A percentile compares a stretch with the other conserved stretches of the same genome.
phyloP scores from a whole-genome alignment of 2,797 vertebrate genomes.

The Alexandromys oeconomus region DNA sequence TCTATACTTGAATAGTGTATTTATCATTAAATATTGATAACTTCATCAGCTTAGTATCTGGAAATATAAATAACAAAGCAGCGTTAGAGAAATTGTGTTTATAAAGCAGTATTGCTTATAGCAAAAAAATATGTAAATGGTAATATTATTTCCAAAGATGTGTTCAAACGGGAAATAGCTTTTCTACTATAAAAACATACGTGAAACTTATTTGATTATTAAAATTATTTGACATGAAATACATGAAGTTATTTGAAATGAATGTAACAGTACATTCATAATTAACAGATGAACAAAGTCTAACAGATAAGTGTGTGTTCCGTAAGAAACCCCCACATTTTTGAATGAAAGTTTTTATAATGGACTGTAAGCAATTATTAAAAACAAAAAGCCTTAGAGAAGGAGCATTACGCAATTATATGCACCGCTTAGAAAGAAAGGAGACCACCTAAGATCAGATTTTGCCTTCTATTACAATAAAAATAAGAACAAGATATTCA shows the following conservation, averaged over 20 bases:
- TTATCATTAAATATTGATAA: constrained; percentile 56
- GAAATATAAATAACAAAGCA: constrained; percentile 42
- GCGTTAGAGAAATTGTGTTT: constrained; percentile 37
- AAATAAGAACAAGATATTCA: constrained; percentile 11
- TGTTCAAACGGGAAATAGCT: constrained; percentile 2
- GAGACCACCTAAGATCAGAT: background rate
- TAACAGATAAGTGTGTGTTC: background rate
- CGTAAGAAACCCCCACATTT: background rate
- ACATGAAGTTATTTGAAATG: constrained; percentile 16
- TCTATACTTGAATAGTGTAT: background rate
- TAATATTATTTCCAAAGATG: constrained; percentile 36
- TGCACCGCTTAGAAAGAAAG: background rate
- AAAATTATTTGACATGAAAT: constrained; percentile 17
- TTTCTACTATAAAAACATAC: background rate
- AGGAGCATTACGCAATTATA: background rate
- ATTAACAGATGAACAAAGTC: background rate
- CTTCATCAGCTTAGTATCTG: background rate
- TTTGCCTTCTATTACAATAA: constrained; percentile 13
- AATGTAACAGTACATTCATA: background rate
- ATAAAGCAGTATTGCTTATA: constrained; percentile 9
- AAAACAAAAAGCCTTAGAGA: constrained; percentile 25
- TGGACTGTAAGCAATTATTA: background rate
- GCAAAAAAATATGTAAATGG: background rate
- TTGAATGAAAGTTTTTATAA: constrained; percentile 26
- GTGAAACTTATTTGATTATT: background rate